Evolutionary conservation across 2,113 vertebrate genomes (phyloP), one percentile per base, ranked within the genome.

Genomic region (Aspidoscelis tigris): DNA sequence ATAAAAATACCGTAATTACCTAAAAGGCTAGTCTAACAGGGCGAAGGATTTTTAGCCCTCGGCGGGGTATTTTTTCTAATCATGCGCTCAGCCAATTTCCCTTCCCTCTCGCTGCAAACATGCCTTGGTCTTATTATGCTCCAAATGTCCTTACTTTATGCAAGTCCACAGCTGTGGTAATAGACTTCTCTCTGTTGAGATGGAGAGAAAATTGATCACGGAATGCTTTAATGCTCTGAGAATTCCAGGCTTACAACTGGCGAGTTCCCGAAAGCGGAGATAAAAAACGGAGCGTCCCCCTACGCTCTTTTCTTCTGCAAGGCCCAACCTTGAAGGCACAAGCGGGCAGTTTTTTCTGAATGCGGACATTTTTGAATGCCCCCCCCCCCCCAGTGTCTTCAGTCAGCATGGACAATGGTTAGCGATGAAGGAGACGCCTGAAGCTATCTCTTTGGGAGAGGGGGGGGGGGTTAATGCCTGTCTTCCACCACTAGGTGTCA

Each of bases 101-200:
- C 14, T 39, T 73, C 20, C 66, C 47, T 24, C 11, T 26, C 26
- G 1, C 14, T 14, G 7, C 44, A 47, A 9, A 12, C 71, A 39
- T 91, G 89, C 89, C 88, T 85, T 82, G 14, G 7, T 66, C n/a
- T 80, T 80, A 84, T 10, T 80, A 90, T n/a, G 69, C 69, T 18
- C 20, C 9, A 64, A 90, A 44, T 83, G 86, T 81, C 86, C 89
- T 91, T 88, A 92, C 90, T 92, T 92, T 89, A 93, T 94, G 93
- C 93, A 91, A 91, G 82, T 64, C 91, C 91, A 91, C 90, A 93
- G 88, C 79, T 5, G 58, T 55, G 79, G 50, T 88, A 84, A 91
- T 89, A 82, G 91, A 92, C 87, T 89, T 82, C 84, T 79, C 87
- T 87, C 39, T 78, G 88, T 69, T 64, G 85, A 76, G 55, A 86